A percentile compares a stretch with the other conserved stretches of the same genome.
These are phyloP conservation scores for Scarus forsteni DNA, from an alignment of 2,797 vertebrate genomes.

Conservation along the genomic window DNA sequence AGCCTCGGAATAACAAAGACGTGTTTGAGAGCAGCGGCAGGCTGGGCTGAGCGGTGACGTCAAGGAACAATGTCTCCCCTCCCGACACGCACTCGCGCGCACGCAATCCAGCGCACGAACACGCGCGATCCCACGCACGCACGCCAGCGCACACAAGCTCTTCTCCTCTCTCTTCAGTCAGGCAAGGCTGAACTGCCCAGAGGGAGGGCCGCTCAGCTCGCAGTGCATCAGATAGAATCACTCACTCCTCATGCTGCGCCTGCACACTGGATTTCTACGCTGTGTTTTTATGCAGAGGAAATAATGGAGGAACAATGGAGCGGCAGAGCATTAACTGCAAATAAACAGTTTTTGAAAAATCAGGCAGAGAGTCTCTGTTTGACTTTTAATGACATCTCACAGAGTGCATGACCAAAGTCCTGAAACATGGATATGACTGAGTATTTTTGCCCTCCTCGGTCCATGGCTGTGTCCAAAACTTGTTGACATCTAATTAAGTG, in stretches of 20 bases:
- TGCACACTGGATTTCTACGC: slow-evolving; percentile 54
- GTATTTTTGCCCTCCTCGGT: no score
- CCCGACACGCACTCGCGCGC: slow-evolving; percentile 76
- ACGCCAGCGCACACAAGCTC: slow-evolving; percentile 61
- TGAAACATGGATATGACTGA: no score
- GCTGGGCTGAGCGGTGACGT: slow-evolving; percentile 91
- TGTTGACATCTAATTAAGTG: no score
- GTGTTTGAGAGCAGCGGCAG: slow-evolving; percentile 95
- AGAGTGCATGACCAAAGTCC: background rate
- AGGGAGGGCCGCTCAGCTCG: slow-evolving; percentile 75
- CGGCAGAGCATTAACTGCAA: slow-evolving; percentile 19
- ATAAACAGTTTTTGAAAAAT: slow-evolving; percentile 13
- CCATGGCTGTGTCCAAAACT: no score
- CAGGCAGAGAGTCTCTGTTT: slow-evolving; percentile 3
- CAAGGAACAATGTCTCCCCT: slow-evolving; percentile 96
- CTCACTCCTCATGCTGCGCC: slow-evolving; percentile 69
- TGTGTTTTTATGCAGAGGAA: slow-evolving; percentile 8
- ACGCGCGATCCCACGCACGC: slow-evolving; percentile 54
- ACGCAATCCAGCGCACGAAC: slow-evolving; percentile 34
- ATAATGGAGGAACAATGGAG: slow-evolving; percentile 18
- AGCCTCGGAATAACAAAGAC: slow-evolving; percentile 99
- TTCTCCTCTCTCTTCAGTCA: slow-evolving; percentile 68
- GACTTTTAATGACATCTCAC: background rate
- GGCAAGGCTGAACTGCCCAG: slow-evolving; percentile 78
- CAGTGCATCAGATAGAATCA: slow-evolving; percentile 79